Evolutionary conservation across 53 echinoderm and acorn worm genomes (phyloP).

Genomic region (Echinometra lucunter): DNA sequence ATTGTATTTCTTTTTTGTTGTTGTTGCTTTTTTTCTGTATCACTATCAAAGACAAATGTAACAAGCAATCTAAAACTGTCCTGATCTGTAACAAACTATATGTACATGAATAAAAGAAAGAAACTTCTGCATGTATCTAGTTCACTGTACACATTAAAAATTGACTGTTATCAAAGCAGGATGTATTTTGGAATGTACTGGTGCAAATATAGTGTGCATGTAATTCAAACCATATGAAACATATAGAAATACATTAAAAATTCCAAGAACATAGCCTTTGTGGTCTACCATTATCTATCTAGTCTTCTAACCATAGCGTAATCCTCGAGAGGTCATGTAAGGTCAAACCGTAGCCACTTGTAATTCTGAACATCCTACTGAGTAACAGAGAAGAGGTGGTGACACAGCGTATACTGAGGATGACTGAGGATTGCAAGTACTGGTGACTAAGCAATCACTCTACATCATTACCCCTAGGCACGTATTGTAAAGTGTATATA

Average conservation of each 20-base stretch:
- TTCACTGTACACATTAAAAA: too few relatives aligned
- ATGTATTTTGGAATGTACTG: too few relatives aligned
- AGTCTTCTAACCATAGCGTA: background rate
- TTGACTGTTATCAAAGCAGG: too few relatives aligned
- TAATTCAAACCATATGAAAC: too few relatives aligned
- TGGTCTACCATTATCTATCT: background rate
- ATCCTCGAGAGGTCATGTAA: conserved; percentile 32
- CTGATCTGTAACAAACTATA: too few relatives aligned
- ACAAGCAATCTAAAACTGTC: too few relatives aligned
- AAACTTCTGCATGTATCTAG: too few relatives aligned
- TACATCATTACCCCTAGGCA: background rate
- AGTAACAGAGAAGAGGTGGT: background rate
- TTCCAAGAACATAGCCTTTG: background rate
- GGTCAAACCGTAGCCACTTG: conserved; percentile 30
- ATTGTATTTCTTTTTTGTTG: too few relatives aligned
- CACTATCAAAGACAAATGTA: too few relatives aligned
- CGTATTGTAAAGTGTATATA: background rate
- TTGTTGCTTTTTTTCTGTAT: too few relatives aligned
- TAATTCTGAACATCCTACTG: conserved; percentile 45
- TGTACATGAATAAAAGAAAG: too few relatives aligned
- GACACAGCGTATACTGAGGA: background rate
- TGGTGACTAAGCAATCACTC: conserved; percentile 10
- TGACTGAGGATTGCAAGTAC: conserved; percentile 16
- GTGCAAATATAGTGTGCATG: background rate
- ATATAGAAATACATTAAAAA: background rate